phyloP scores from a whole-genome alignment of 2,888 invertebrate genomes.

The Amphipoea oculea region DNA sequence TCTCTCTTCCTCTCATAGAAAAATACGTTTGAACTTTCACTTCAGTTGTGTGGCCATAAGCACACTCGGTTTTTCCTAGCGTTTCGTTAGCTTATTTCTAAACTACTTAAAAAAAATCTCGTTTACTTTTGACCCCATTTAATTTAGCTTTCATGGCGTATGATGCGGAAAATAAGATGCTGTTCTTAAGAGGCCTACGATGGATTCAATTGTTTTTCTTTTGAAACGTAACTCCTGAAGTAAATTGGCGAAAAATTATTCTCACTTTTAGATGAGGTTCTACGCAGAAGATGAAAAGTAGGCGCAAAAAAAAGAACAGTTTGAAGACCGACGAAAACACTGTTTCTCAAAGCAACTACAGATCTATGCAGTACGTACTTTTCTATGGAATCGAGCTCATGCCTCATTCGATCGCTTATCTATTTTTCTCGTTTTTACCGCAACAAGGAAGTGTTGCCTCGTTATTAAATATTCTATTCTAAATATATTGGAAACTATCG shows the following conservation, averaged over 20 bases:
- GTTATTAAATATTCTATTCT: background rate
- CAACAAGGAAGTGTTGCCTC: too few species aligned
- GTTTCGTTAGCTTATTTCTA: background rate
- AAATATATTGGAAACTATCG: constrained; percentile 7
- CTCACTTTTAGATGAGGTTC: background rate
- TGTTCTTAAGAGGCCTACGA: constrained; percentile 11
- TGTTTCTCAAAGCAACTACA: background rate
- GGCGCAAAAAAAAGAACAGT: too few species aligned
- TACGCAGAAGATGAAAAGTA: background rate
- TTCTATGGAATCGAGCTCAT: background rate
- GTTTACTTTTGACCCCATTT: constrained; percentile 17
- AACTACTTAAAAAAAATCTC: background rate
- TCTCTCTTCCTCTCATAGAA: too few species aligned
- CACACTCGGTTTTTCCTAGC: too few species aligned
- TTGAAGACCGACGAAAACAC: background rate
- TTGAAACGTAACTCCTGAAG: constrained; percentile 1
- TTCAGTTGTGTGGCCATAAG: too few species aligned
- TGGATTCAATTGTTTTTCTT: constrained; percentile 29
- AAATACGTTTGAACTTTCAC: too few species aligned
- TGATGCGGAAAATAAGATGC: constrained; percentile 29
- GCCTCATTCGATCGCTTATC: background rate
- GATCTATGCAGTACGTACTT: background rate
- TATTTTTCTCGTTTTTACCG: background rate
- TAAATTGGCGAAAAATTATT: background rate
- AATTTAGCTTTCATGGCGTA: constrained; percentile 19